Evolutionary conservation across 2,113 vertebrate genomes (phyloP).

Genomic region (Tiliqua scincoides): DNA sequence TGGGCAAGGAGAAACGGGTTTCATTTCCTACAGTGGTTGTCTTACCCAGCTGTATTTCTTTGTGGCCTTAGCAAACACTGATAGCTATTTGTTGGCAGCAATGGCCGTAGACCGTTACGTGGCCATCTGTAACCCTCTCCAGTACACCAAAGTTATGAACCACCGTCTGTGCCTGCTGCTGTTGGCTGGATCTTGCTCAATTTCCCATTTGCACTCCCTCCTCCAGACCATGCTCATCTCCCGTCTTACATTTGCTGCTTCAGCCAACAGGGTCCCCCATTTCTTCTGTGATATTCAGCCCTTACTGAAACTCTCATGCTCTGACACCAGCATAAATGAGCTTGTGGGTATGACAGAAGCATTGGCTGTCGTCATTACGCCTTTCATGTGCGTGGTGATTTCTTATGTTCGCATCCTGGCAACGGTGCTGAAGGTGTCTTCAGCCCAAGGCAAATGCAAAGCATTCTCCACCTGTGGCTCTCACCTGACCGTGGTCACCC

Average conservation of each 20-base stretch:
- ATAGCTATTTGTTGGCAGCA: slow-evolving; percentile 59
- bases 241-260: slow-evolving; percentile 53
- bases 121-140: slow-evolving; percentile 60
- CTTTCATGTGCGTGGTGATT: slow-evolving; percentile 52
- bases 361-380: slow-evolving; percentile 36
- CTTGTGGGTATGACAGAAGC: slow-evolving; percentile 47
- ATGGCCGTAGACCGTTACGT: slow-evolving; percentile 57
- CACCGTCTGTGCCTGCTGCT: slow-evolving; percentile 13
- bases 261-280: slow-evolving; percentile 35
- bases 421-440: slow-evolving; percentile 51
- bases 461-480: background rate
- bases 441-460: slow-evolving; percentile 20
- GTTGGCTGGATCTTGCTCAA: slow-evolving; percentile 39
- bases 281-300: slow-evolving; percentile 47
- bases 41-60: slow-evolving; percentile 62
- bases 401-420: slow-evolving; percentile 49
- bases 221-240: slow-evolving; percentile 47
- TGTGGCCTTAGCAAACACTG: slow-evolving; percentile 42
- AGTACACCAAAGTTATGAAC: slow-evolving; percentile 39
- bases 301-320: slow-evolving; percentile 11
- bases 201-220: slow-evolving; percentile 49
- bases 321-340: slow-evolving; percentile 49
- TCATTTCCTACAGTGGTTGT: slow-evolving; percentile 43
- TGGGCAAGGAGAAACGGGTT: background rate
- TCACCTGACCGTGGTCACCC: background rate